Conservation (phyloP, 1,140 invertebrate species). For the Dolichoris vasculosae region DNA sequence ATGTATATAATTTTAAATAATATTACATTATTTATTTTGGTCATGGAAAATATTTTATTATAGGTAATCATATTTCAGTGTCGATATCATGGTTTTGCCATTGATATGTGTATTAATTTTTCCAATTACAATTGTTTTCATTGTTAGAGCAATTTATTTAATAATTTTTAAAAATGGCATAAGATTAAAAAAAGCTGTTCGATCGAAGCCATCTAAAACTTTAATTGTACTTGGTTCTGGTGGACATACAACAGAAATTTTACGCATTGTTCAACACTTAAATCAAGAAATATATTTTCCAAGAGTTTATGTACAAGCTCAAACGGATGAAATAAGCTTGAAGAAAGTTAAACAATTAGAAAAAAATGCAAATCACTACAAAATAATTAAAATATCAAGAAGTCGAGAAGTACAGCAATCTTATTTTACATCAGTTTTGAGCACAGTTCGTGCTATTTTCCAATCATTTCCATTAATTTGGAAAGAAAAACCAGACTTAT, state of each 20-base stretch:
- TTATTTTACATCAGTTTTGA: conserved; percentile 85
- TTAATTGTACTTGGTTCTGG: conserved; percentile 79
- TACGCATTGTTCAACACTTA: conserved; percentile 81
- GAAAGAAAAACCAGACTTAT: conserved; percentile 82
- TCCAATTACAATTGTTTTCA: conserved; percentile 37
- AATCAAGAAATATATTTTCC: conserved; percentile 79
- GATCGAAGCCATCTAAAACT: conserved; percentile 63
- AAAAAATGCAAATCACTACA: conserved; percentile 70
- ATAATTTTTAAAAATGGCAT: conserved; percentile 56
- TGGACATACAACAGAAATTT: conserved; percentile 92
- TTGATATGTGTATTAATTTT: conserved; percentile 47
- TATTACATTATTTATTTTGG: not conserved
- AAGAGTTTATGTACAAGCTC: conserved; percentile 85
- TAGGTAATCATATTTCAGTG: conserved; percentile 16
- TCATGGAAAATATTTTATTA: conserved; percentile 16
- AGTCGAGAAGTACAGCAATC: conserved; percentile 92
- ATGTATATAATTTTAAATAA: conserved; percentile 18
- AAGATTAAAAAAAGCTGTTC: conserved; percentile 8
- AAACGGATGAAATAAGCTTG: conserved; percentile 85
- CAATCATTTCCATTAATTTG: conserved; percentile 83
- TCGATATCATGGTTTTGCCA: conserved; percentile 45
- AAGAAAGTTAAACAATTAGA: conserved; percentile 79
- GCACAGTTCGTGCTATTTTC: conserved; percentile 83
- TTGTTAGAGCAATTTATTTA: conserved; percentile 57
- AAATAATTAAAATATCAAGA: conserved; percentile 82